A percentile compares a stretch with the other conserved stretches of the same genome.
Evolutionary conservation across 2,888 invertebrate genomes (phyloP).

Genomic region (Lymantria dispar): DNA sequence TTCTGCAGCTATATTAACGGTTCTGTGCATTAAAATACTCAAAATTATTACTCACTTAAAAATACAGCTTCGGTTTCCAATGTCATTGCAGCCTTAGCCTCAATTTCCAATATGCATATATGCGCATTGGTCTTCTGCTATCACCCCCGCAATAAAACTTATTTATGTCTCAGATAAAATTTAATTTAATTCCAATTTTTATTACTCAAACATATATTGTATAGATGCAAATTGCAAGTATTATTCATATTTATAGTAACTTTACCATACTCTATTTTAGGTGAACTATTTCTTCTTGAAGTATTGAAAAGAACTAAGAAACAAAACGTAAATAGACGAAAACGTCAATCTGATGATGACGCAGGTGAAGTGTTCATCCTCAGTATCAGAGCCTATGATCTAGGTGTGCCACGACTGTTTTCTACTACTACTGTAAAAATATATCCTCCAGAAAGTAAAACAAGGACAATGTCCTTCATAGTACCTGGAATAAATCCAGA

Average conservation of each 20-base stretch:
- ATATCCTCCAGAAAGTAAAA: conserved; percentile 89
- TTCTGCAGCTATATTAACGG: too few relatives aligned
- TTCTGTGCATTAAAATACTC: too few relatives aligned
- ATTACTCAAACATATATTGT: too few relatives aligned
- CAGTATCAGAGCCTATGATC: conserved; percentile 90
- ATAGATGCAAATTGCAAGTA: not conserved
- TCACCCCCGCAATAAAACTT: too few relatives aligned
- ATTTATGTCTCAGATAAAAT: too few relatives aligned
- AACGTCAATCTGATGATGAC: conserved; percentile 72
- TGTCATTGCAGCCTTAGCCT: too few relatives aligned
- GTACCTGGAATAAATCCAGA: conserved; percentile 90
- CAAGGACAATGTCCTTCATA: conserved; percentile 90
- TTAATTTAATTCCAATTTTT: too few relatives aligned
- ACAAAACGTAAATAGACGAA: conserved; percentile 67
- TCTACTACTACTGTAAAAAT: conserved; percentile 88
- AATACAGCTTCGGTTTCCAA: too few relatives aligned
- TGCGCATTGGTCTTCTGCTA: too few relatives aligned
- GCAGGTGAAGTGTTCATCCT: conserved; percentile 84
- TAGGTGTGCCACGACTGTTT: conserved; percentile 90
- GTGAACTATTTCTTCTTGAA: conserved; percentile 86
- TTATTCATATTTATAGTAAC: not conserved
- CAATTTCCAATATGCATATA: too few relatives aligned
- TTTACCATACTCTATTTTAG: conserved; percentile 43
- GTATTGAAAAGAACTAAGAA: conserved; percentile 68
- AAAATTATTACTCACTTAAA: too few relatives aligned